These are phyloP conservation scores for Porites lutea DNA, from an alignment of 64 coral and sea anemone species.

Conservation along the genomic window DNA sequence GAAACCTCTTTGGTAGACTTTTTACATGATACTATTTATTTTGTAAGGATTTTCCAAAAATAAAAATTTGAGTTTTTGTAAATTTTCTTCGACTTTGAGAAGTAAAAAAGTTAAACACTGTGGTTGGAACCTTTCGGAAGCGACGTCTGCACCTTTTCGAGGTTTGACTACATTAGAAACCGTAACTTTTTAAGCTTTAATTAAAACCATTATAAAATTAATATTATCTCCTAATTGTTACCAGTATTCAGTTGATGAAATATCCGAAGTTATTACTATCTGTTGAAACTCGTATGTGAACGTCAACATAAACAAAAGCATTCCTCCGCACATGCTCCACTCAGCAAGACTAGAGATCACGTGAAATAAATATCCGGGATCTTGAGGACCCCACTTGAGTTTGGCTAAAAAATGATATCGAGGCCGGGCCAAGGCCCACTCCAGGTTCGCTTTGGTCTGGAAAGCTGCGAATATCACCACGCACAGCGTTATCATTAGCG, in stretches of 20 bases:
- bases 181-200: too few species aligned
- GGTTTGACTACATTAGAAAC: too few species aligned
- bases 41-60: too few species aligned
- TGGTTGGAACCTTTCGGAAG: too few species aligned
- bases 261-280: constrained; percentile 91
- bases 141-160: too few species aligned
- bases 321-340: constrained; percentile 74
- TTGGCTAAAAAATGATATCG: constrained; percentile 73
- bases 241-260: constrained; percentile 90
- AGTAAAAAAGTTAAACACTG: too few species aligned
- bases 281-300: constrained; percentile 83
- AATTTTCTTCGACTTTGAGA: too few species aligned
- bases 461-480: constrained; percentile 74
- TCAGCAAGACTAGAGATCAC: constrained; percentile 76
- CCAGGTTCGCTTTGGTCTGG: constrained; percentile 57
- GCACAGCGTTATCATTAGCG: constrained; percentile 67
- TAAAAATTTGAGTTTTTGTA: too few species aligned
- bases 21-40: too few species aligned
- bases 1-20: too few species aligned
- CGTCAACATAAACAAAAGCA: constrained; percentile 82
- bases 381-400: constrained; percentile 80
- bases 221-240: neutral
- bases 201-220: too few species aligned
- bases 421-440: constrained; percentile 74
- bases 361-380: constrained; percentile 85